These are phyloP conservation scores for Arizona elegans DNA, from an alignment of 2,113 vertebrate genomes.

Conservation along the genomic window DNA sequence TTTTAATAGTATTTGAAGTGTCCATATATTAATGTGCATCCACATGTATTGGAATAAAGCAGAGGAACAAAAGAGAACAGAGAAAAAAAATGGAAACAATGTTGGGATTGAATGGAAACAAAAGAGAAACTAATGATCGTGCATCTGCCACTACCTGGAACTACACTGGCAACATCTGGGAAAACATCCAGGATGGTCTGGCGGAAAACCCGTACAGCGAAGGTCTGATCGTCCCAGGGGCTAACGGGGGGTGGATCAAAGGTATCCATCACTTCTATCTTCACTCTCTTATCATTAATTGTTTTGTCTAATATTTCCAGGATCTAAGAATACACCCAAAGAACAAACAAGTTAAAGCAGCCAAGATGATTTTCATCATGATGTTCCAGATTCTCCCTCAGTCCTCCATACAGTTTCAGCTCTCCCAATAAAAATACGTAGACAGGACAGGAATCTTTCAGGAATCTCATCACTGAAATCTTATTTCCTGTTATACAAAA, in stretches of 20 bases:
- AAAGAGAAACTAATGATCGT: conserved; percentile 48
- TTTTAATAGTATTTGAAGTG: conserved; percentile 64
- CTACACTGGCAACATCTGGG: conserved; percentile 76
- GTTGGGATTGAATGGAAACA: conserved; percentile 12
- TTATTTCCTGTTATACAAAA: neutral
- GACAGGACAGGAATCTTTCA: neutral
- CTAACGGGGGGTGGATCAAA: conserved; percentile 86
- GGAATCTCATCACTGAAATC: neutral
- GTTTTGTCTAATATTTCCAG: conserved; percentile 73
- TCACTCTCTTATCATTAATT: conserved; percentile 83
- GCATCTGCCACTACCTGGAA: conserved; percentile 78
- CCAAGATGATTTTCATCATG: neutral
- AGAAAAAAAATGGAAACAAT: neutral
- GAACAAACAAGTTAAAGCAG: neutral
- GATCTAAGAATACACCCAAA: conserved; percentile 68
- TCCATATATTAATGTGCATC: conserved; percentile 24
- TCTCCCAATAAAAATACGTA: neutral
- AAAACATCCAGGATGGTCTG: conserved; percentile 83
- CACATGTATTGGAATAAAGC: conserved; percentile 44
- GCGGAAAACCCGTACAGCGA: conserved; percentile 85
- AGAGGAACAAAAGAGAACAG: conserved; percentile 1
- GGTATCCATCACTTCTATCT: conserved; percentile 73
- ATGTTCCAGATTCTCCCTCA: neutral
- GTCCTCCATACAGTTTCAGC: neutral
- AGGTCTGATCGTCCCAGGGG: conserved; percentile 75